Evolutionary conservation across 2,797 vertebrate species (phyloP), one percentile per base, ranked within the genome.

Genomic region (Diglossa cyanea): DNA sequence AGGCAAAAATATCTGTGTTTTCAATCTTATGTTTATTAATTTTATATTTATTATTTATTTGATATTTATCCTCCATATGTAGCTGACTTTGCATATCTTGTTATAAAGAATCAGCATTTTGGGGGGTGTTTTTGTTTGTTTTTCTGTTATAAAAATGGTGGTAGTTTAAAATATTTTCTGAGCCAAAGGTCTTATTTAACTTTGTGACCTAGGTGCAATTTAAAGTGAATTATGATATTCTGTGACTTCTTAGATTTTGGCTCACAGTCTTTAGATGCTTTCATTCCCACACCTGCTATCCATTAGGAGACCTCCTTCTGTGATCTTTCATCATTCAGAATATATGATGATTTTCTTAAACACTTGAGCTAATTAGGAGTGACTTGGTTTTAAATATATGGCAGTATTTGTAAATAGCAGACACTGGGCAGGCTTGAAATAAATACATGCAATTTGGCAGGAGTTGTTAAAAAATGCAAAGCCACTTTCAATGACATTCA

Each of bases 301-400:
- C 94, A 95, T 98, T 98, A 99, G 97, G 97, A 98, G 98, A 98
- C 98, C 98, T 98, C 98, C 98, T 97, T 97, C 98, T 97, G 95
- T 97, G 96, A 98, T 97, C 98, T 99, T 99, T 99, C 99, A 99
- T 98, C 98, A 97, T 98, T 96, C 96, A 98, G 97, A 98, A 99
- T 99, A 98, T 98, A 99, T 97, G 98, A 98, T 98, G 97, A 97
- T 97, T 98, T 98, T 98, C 97, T 96, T 98, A 97, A 97, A 98
- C 81, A 85, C 97, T 97, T 97, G 94, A 97, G 95, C 98, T 99
- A 98, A 99, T 99, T 98, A 96, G 94, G 92, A 97, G 44, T 94
- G 95, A 96, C 89, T 96, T 91, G 48, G 90, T 97, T 95, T 95
- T 96, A 97, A 96, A 97, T 97, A 96, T 88, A 94, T 85, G 91